Evolutionary conservation across 2,797 vertebrate genomes (phyloP), one percentile per base, ranked within the genome.

Genomic region (Fundulus diaphanus): DNA sequence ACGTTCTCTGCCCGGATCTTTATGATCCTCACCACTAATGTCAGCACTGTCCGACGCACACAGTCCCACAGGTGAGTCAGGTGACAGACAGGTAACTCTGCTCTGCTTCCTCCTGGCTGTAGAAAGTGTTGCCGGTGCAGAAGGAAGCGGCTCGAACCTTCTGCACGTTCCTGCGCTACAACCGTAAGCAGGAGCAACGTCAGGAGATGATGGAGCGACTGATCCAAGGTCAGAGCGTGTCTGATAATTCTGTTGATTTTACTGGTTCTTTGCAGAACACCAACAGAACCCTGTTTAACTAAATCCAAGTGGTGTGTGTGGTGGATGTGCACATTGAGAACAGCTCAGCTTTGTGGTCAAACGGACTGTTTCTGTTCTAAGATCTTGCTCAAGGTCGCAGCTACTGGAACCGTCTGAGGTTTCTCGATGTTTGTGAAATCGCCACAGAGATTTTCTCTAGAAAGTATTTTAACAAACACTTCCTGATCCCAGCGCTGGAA

Each of bases 101-200:
- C 54, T 76, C 13, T 61, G 70, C 6, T 68, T 72, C 37, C 3
- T 61, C 71, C 16, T 61, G 70, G 37, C 87, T 93, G 68, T 92
- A 98, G 98, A 98, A 97, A 51, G 97, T 98, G 75, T 90, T 98
- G 72, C 98, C 98, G 2, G 97, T 99, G 70, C 97, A 99, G 92
- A 97, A 95, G 87, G 97, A 97, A 84, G 97, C 97, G 1, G 96
- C 97, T 79, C 95, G 97, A 81, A 99, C 97, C 0, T 94, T 99
- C 20, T 99, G 98, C 24, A 92, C 96, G 51, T 98, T 97, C 87
- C 93, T 98, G 74, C 96, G 98, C 71, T 98, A 97, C 79, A 99
- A 97, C 89, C 97, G 97, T 72, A 97, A 97, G 83, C 97, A 97
- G 83, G 97, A 99, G 77, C 98, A 98, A 87, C 96, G 97, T 22